phyloP scores from a whole-genome alignment of 2,888 invertebrate species.

The Trachelus stipa region DNA sequence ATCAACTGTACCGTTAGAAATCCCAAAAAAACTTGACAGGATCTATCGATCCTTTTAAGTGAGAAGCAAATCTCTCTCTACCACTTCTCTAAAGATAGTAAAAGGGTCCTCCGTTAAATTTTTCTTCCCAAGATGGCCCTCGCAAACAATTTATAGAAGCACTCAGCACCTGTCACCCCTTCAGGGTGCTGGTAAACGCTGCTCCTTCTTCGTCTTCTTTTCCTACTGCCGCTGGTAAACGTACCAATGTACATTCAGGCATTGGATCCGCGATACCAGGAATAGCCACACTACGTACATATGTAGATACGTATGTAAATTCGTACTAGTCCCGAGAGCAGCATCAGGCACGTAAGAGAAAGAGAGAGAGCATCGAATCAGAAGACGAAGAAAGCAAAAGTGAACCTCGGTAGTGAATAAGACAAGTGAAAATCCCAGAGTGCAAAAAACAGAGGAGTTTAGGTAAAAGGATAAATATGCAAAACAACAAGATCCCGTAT shows the following conservation, averaged over 20 bases:
- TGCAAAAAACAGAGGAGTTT: not conserved
- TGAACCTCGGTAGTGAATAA: not conserved
- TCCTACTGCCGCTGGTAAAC: constrained; percentile 7
- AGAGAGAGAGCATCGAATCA: not conserved
- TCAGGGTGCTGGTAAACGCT: constrained; percentile 16
- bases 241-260: constrained; percentile 13
- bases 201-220: constrained; percentile 17
- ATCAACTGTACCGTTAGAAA: not conserved
- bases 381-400: not conserved
- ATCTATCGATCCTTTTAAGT: not conserved
- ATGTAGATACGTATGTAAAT: constrained; percentile 1
- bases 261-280: constrained; percentile 15
- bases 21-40: not conserved
- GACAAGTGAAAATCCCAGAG: not conserved
- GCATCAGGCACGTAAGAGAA: not conserved
- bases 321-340: not conserved
- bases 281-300: constrained; percentile 12
- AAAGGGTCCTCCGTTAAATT: constrained; percentile 17
- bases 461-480: constrained; percentile 1
- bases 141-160: constrained; percentile 51
- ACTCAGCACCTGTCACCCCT: constrained; percentile 58
- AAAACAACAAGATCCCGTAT: constrained; percentile 17
- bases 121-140: constrained; percentile 28
- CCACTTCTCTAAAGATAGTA: constrained; percentile 12
- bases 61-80: not conserved